Evolutionary conservation across 1,140 invertebrate genomes (phyloP).

Genomic region (Scaptomyza graminum): DNA sequence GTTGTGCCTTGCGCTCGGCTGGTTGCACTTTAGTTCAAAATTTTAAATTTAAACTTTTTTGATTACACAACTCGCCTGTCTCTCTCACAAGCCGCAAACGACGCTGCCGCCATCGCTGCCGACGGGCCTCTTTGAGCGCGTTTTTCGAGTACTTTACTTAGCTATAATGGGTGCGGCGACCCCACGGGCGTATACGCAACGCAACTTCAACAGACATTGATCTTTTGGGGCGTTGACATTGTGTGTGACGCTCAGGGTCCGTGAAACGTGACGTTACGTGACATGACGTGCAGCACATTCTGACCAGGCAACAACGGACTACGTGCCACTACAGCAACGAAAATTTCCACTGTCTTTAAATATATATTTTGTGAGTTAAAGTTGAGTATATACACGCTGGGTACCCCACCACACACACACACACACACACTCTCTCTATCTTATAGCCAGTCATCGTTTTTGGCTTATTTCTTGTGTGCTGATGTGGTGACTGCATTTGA

Average conservation of each 20-base stretch:
- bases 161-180: slow-evolving; percentile 5
- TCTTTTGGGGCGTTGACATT: slow-evolving; percentile 65
- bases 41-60: slow-evolving; percentile 59
- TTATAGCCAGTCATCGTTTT: slow-evolving; percentile 50
- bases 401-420: not conserved
- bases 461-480: slow-evolving; percentile 6
- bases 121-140: not conserved
- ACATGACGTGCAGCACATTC: slow-evolving; percentile 58
- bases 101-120: too few species aligned
- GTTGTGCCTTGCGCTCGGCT: slow-evolving; percentile 2
- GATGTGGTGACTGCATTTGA: not conserved
- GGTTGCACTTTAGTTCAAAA: slow-evolving; percentile 22
- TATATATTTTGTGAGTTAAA: slow-evolving; percentile 18
- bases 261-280: slow-evolving; percentile 48
- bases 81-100: not conserved
- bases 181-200: slow-evolving; percentile 56
- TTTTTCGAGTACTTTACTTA: slow-evolving; percentile 6
- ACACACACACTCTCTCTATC: not conserved
- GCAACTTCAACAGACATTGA: slow-evolving; percentile 61
- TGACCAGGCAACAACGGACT: slow-evolving; percentile 44
- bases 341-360: slow-evolving; percentile 54
- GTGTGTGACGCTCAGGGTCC: slow-evolving; percentile 33
- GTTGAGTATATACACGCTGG: not conserved
- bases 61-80: slow-evolving; percentile 49
- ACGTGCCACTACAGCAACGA: slow-evolving; percentile 42